Evolutionary conservation across 2,888 invertebrate genomes (phyloP), one percentile per base, ranked within the genome.

Genomic region (Cyaniris semiargus): DNA sequence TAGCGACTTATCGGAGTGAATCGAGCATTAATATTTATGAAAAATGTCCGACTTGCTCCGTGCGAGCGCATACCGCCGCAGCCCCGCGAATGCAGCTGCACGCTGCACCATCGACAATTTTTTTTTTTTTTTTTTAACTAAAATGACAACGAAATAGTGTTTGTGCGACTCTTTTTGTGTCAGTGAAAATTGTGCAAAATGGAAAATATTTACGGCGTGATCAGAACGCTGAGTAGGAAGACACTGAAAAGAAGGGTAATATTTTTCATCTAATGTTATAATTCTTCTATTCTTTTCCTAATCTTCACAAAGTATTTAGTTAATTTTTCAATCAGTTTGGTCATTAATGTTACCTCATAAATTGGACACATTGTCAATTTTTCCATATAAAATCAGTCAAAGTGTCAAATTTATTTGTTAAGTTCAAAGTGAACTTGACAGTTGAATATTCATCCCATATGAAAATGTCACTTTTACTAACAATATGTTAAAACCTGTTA

Each of bases 21-120:
- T 86, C 85, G 86, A 88, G 89, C 91, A 93, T 92, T 89, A 92
- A 92, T 93, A 93, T 93, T 91, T 87, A 93, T 92, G 86, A 84
- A 85, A 82, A 82, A 83, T 83, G 84, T 79, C 78, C 79, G 80
- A 81, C 80, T 82, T 84, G 83, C 80, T 76, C 77, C 82, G 84
- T 84, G 85, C 84, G 80, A 81, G 85, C 90, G 88, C 91, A 91
- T 84, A 88, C 83, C 88, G 86, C 81, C 84, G 82, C 83, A 87
- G 86, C 89, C 84, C 83, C 90, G 90, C 93, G 80, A 92, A 83
- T 86, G 90, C 88, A 88, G 87, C 88, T 87, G 27, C 89, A 87
- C 75, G 84, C 83, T 84, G 77, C 78, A 78, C 77, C 75, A 60
- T 27, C 76, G 60, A 60, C 53, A 21, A 70, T 53, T 44, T 60